These are phyloP conservation scores for Petrocephalus microphthalmus DNA, from an alignment of 2,113 vertebrate genomes.

Conservation along the genomic window DNA sequence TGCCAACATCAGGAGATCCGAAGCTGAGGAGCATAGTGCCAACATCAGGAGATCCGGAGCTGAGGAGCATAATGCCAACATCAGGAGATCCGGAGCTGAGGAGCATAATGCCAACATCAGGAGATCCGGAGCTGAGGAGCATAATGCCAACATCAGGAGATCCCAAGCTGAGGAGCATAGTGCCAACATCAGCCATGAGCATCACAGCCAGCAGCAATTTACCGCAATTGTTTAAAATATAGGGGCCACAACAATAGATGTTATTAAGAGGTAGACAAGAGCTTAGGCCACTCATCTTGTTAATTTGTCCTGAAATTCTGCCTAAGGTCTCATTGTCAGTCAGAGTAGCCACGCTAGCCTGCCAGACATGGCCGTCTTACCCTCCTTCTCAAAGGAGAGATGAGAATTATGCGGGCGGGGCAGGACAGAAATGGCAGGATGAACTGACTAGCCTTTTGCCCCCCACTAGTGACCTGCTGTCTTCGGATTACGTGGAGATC, in stretches of 20 bases:
- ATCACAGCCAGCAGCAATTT: not conserved
- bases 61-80: not conserved
- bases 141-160: not conserved
- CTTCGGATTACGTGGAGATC: constrained; percentile 93
- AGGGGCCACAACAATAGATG: not conserved
- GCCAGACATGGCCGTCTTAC: not conserved
- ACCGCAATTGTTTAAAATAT: not conserved
- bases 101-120: not conserved
- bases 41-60: too few relatives aligned
- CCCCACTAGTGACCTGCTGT: constrained; percentile 79
- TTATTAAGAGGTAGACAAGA: not conserved
- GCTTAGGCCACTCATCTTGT: not conserved
- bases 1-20: not conserved
- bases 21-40: not conserved
- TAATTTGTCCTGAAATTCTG: not conserved
- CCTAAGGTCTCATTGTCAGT: not conserved
- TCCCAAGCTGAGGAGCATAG: not conserved
- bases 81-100: not conserved
- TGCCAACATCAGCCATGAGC: not conserved
- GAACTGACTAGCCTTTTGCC: constrained; percentile 14
- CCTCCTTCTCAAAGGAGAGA: not conserved
- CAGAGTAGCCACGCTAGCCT: not conserved
- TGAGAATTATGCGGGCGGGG: not conserved
- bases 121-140: too few relatives aligned
- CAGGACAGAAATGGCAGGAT: not conserved